Percentiles rank a stretch among this genome's conserved stretches.
These are phyloP conservation scores for Ctenochaetus hawaiiensis DNA, from an alignment of 2,797 vertebrate species.

Conservation along the genomic window DNA sequence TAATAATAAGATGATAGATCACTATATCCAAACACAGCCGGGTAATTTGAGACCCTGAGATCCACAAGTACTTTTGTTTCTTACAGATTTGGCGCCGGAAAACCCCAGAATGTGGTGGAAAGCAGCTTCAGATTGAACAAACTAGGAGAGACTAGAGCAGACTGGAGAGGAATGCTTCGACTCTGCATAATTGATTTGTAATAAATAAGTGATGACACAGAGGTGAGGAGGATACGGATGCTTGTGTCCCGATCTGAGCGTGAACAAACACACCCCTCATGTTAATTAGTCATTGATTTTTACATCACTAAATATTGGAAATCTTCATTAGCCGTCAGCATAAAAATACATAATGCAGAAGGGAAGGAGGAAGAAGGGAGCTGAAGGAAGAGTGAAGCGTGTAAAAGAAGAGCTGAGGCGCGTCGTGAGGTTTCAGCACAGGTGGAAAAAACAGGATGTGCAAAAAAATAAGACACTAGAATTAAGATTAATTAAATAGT, in stretches of 20 bases:
- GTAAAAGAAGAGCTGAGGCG: slow-evolving; percentile 13
- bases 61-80: background rate
- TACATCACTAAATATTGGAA: slow-evolving; percentile 75
- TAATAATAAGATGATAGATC: background rate
- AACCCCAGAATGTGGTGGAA: background rate
- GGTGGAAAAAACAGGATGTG: background rate
- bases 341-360: slow-evolving; percentile 49
- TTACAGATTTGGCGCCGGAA: background rate
- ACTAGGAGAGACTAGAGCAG: slow-evolving; percentile 16
- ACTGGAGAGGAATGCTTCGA: slow-evolving; percentile 20
- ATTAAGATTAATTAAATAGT: background rate
- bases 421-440: background rate
- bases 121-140: background rate
- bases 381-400: background rate
- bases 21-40: background rate
- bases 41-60: background rate
- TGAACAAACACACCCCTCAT: slow-evolving; percentile 62
- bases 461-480: background rate
- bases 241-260: slow-evolving; percentile 50
- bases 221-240: slow-evolving; percentile 61
- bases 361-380: background rate
- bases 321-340: slow-evolving; percentile 69
- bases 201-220: slow-evolving; percentile 72
- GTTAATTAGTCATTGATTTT: slow-evolving; percentile 79
- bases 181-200: slow-evolving; percentile 68